phyloP scores from a whole-genome alignment of 1,140 invertebrate species.

The Cyclina sinensis region DNA sequence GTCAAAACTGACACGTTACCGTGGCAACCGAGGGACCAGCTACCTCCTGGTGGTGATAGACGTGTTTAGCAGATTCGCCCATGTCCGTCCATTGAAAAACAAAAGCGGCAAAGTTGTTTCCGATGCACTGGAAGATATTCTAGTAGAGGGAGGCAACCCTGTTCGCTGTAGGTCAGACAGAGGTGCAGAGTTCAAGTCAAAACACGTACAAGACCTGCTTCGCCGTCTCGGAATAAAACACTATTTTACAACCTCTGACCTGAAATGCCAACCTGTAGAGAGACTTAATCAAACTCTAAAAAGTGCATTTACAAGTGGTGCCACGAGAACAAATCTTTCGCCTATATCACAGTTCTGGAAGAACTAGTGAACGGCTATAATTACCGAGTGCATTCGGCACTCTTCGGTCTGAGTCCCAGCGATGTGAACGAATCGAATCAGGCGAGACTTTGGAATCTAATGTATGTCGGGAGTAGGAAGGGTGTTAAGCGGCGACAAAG shows the following conservation, averaged over 20 bases:
- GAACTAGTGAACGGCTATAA: slow-evolving; percentile 1
- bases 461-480: not conserved
- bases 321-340: not conserved
- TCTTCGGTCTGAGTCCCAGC: slow-evolving; percentile 8
- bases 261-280: slow-evolving; percentile 5
- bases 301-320: slow-evolving; percentile 11
- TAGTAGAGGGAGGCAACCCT: not conserved
- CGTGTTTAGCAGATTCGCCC: not conserved
- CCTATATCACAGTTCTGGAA: slow-evolving; percentile 13
- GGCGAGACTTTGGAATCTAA: slow-evolving; percentile 16
- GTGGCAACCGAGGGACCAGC: slow-evolving; percentile 1
- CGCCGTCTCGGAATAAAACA: not conserved
- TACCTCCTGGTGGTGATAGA: not conserved
- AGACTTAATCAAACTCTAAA: slow-evolving; percentile 22
- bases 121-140: not conserved
- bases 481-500: not conserved
- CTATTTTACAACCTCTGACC: not conserved
- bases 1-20: slow-evolving; percentile 20
- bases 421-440: slow-evolving; percentile 4
- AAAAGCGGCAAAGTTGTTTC: not conserved
- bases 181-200: not conserved
- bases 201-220: not conserved
- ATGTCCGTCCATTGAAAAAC: not conserved
- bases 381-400: slow-evolving; percentile 7
- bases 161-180: not conserved